A percentile compares a stretch with the other conserved stretches of the same genome.
phyloP scores from a whole-genome alignment of 2,797 vertebrate genomes.

The Acanthornis magna region DNA sequence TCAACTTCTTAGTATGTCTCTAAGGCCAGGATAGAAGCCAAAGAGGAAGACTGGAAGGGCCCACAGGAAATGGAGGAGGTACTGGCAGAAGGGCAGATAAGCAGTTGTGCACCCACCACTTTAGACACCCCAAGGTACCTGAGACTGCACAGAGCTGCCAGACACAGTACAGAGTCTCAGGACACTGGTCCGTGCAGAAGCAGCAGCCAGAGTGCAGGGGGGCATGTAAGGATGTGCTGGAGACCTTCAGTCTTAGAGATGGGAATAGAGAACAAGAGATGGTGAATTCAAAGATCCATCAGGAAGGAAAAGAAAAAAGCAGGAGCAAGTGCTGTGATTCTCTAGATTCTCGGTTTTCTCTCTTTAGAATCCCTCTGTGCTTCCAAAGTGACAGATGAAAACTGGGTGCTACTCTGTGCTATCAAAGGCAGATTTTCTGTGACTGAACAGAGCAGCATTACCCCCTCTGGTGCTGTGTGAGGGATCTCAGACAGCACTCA shows the following conservation, averaged over 20 bases:
- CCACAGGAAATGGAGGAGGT: neutral
- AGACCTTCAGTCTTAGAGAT: neutral
- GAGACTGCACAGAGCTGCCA: neutral
- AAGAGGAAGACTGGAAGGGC: neutral
- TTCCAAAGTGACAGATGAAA: neutral
- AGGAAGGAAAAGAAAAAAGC: neutral
- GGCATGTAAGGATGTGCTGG: neutral
- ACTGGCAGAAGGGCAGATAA: neutral
- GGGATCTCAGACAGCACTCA: neutral
- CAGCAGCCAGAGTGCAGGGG: neutral
- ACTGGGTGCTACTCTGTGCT: neutral
- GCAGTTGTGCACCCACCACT: neutral
- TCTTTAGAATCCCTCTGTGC: neutral
- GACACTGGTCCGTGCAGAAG: neutral
- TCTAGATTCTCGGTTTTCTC: neutral
- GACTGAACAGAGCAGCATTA: neutral
- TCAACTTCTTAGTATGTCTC: neutral
- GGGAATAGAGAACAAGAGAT: neutral
- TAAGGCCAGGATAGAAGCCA: accelerated
- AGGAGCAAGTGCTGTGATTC: neutral
- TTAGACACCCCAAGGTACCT: neutral
- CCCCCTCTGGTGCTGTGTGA: neutral
- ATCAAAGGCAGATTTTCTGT: neutral
- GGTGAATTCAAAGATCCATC: neutral
- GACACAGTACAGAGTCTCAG: neutral